Conservation (phyloP, 2,888 invertebrate genomes). For the Habroteleia sp. region DNA sequence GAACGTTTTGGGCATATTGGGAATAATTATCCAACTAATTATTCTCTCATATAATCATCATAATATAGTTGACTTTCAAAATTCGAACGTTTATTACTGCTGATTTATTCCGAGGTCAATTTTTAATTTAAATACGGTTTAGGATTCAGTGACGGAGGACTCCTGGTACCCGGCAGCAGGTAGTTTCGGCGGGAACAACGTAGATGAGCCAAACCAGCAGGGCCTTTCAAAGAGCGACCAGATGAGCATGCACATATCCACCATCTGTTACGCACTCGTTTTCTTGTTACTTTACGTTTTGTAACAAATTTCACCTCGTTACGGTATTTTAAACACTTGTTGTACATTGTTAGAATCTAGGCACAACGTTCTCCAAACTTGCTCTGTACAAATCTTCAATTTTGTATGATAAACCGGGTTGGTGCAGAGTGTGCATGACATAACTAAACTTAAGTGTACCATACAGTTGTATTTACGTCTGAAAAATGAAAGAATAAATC, state of each 20-base stretch:
- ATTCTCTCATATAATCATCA: no score
- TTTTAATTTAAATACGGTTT: no score
- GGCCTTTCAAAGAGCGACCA: slow-evolving; percentile 79
- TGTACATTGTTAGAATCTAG: slow-evolving; percentile 35
- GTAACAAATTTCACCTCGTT: slow-evolving; percentile 48
- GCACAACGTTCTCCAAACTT: no score
- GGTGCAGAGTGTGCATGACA: no score
- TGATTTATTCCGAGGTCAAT: no score
- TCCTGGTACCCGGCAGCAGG: slow-evolving; percentile 83
- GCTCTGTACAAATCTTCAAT: slow-evolving; percentile 48
- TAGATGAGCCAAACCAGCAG: slow-evolving; percentile 84
- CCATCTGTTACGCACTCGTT: slow-evolving; percentile 48
- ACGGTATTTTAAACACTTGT: no score
- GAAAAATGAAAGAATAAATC: slow-evolving; percentile 28
- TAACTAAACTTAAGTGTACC: no score
- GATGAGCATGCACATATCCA: slow-evolving; percentile 44
- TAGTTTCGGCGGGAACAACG: slow-evolving; percentile 82
- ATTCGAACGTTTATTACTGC: no score
- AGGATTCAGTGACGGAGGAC: slow-evolving; percentile 73
- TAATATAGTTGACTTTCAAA: no score
- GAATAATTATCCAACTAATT: no score
- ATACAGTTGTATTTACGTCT: no score
- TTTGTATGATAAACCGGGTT: slow-evolving; percentile 47
- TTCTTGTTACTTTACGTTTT: slow-evolving; percentile 53
- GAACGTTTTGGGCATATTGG: no score